Evolutionary conservation across 2,113 vertebrate species (phyloP).

Genomic region (Cettia cetti): DNA sequence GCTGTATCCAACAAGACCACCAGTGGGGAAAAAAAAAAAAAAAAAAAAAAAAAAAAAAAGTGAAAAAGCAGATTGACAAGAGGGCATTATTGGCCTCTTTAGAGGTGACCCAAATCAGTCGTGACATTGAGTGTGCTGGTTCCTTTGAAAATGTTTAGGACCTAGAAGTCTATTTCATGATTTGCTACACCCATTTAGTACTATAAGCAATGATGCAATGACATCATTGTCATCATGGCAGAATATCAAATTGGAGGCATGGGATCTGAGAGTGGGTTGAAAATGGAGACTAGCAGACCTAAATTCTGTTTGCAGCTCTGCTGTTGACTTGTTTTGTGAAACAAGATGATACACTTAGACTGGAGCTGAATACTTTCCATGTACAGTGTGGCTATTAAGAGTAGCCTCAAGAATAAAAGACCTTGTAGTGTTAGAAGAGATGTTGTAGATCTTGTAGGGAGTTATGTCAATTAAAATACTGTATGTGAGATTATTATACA

Average conservation of each 20-base stretch:
- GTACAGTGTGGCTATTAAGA: not conserved
- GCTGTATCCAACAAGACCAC: not conserved
- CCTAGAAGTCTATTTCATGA: not conserved
- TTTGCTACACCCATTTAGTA: not conserved
- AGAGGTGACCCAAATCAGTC: not conserved
- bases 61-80: not conserved
- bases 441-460: not conserved
- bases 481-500: not conserved
- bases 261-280: not conserved
- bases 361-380: not conserved
- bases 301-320: not conserved
- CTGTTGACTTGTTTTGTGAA: not conserved
- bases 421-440: not conserved
- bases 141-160: not conserved
- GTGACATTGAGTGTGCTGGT: not conserved
- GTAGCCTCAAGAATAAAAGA: not conserved
- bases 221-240: not conserved
- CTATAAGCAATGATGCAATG: rapidly evolving
- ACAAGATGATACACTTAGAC: not conserved
- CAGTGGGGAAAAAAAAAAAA: not conserved
- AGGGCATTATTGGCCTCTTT: not conserved
- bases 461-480: not conserved
- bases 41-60: not conserved
- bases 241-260: not conserved
- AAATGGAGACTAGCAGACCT: not conserved